Percentiles rank a stretch among this genome's conserved stretches.
Conservation (phyloP, 1,140 invertebrate species). For the Aphidius ervi region DNA sequence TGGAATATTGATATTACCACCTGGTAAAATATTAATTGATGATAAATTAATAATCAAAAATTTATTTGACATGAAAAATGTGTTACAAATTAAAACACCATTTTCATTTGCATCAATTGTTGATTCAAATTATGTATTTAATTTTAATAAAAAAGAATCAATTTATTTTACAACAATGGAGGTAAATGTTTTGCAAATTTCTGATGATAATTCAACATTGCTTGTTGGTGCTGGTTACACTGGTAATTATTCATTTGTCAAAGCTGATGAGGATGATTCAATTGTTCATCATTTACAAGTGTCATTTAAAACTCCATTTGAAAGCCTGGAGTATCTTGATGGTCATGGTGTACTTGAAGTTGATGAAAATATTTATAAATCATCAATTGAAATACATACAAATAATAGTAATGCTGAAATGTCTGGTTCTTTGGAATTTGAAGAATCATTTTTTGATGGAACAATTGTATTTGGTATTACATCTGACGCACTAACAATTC, state of each 20-base stretch:
- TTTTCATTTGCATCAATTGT: slow-evolving; percentile 58
- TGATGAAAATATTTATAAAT: slow-evolving; percentile 54
- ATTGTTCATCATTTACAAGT: slow-evolving; percentile 50
- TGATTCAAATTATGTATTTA: slow-evolving; percentile 58
- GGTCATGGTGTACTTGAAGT: slow-evolving; percentile 50
- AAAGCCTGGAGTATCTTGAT: slow-evolving; percentile 50
- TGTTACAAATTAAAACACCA: slow-evolving; percentile 61
- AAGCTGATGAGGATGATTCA: slow-evolving; percentile 43
- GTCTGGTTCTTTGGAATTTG: slow-evolving; percentile 52
- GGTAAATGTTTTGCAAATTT: slow-evolving; percentile 42
- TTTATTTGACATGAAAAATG: slow-evolving; percentile 64
- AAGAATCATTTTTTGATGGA: slow-evolving; percentile 61
- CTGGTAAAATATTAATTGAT: slow-evolving; percentile 55
- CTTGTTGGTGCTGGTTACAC: slow-evolving; percentile 54
- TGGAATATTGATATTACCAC: slow-evolving; percentile 51
- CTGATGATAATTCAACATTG: slow-evolving; percentile 43
- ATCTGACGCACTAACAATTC: slow-evolving; percentile 60
- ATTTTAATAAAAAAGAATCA: slow-evolving; percentile 53
- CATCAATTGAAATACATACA: slow-evolving; percentile 49
- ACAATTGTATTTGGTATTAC: slow-evolving; percentile 56
- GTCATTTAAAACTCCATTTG: slow-evolving; percentile 56
- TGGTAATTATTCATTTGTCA: slow-evolving; percentile 51
- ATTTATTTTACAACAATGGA: slow-evolving; percentile 56
- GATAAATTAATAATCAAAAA: slow-evolving; percentile 53
- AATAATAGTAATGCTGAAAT: slow-evolving; percentile 49